Evolutionary conservation across 2,888 invertebrate genomes (phyloP).

Genomic region (Melanostoma mellinum): DNA sequence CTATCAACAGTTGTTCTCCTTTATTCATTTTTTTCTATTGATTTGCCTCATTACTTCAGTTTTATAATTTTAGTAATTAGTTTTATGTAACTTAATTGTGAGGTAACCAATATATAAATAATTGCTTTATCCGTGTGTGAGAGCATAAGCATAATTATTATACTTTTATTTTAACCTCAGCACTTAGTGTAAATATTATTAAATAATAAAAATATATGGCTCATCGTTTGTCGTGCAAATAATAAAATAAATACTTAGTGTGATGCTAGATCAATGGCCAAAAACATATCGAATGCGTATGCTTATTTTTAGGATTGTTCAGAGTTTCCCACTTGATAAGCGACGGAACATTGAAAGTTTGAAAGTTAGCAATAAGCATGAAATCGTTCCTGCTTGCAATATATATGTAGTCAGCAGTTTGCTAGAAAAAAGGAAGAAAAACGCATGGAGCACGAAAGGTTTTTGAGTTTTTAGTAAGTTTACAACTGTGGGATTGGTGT

Average conservation of each 20-base stretch:
- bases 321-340: slow-evolving; percentile 36
- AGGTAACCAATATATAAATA: slow-evolving; percentile 3
- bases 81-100: slow-evolving; percentile 24
- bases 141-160: too few species aligned
- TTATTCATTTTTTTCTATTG: slow-evolving; percentile 35
- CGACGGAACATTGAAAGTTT: too few species aligned
- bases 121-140: slow-evolving; percentile 36
- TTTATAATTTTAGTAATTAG: slow-evolving; percentile 23
- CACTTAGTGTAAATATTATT: too few species aligned
- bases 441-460: too few species aligned
- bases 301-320: slow-evolving; percentile 37
- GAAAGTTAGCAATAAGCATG: neutral
- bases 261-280: slow-evolving; percentile 21
- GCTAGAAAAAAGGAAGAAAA: too few species aligned
- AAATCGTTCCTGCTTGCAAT: neutral
- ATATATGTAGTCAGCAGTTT: neutral
- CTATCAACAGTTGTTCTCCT: slow-evolving; percentile 19
- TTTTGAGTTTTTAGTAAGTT: too few species aligned
- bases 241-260: neutral
- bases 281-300: slow-evolving; percentile 5
- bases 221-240: too few species aligned
- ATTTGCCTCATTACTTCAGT: slow-evolving; percentile 54
- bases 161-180: too few species aligned
- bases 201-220: too few species aligned
- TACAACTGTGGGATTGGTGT: too few species aligned